Base-by-base conservation (phyloP, 1,140 invertebrate genomes). In the Laupala kohalensis region DNA sequence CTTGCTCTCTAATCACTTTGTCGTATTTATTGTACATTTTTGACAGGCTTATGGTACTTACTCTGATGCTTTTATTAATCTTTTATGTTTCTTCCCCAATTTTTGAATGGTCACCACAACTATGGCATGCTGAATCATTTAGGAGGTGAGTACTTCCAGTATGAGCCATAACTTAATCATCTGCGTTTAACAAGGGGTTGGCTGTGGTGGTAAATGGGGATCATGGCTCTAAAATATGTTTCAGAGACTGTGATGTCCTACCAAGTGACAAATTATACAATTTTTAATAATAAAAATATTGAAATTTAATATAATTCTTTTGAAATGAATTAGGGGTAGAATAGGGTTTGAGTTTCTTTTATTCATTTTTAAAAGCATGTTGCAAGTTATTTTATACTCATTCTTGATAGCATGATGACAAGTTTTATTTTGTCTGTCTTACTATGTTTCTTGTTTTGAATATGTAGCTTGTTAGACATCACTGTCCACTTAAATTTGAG, bases 41-140 rank as follows among this genome's bases (percentile, higher is more conserved):
- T 29, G 70, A 30, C 72, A 70, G 72, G 72, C 72, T 73, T 72
- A 72, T 74, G 70, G 65, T 74, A 70, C 71, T 74, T 68, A 73
- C 70, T 74, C 67, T 72, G 72, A 25, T 67, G 71, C 71, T 74
- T 73, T 73, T 74, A 74, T 73, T 74, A 66, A 37, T 64, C 67
- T 71, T 70, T 63, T 70, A 67, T 70, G 28, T 74, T 73, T 74
- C 71, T 74, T 74, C 71, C 71, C 67, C 67, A 62, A 67, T 70
- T 70, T 72, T 70, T 73, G 69, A 73, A 73, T 74, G 71, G 53
- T 74, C 68, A 81, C 72, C 74, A 72, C 73, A 77, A 77, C 79
- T 80, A 79, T 80, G 81, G 79, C 80, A 82, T 82, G 82, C 77
- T 79, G 81, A 77, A 78, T 80, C 77, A 78, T 77, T n/a, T 79